Percentiles rank a stretch among this genome's conserved stretches.
Conservation (phyloP, 92 coral and sea anemone species). For the Bergia puertoricense region DNA sequence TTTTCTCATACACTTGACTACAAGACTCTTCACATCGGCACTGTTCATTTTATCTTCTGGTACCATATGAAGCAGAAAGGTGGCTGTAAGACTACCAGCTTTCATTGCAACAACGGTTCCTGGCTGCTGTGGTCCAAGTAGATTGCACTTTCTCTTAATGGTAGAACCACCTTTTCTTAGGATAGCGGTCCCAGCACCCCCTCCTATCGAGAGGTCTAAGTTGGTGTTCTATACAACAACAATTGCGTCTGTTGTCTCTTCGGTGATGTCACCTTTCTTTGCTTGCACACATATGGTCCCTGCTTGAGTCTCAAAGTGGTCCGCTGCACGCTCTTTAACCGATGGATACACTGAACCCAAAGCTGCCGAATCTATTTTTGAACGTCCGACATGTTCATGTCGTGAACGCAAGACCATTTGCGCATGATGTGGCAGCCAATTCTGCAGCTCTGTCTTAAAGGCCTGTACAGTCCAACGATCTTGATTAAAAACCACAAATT, state of each 20-base stretch:
- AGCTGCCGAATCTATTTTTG: not conserved
- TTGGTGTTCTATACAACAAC: constrained; percentile 54
- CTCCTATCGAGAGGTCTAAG: constrained; percentile 46
- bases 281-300: constrained; percentile 57
- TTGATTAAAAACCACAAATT: constrained; percentile 69
- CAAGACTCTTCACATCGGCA: constrained; percentile 28
- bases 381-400: not conserved
- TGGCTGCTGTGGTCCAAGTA: not conserved
- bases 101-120: constrained; percentile 55
- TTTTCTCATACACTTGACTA: constrained; percentile 36
- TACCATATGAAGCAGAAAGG: constrained; percentile 47
- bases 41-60: not conserved
- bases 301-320: constrained; percentile 39
- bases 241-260: constrained; percentile 65
- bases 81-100: constrained; percentile 52
- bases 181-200: constrained; percentile 73
- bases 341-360: not conserved
- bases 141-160: constrained; percentile 49
- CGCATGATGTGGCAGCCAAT: not conserved
- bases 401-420: not conserved
- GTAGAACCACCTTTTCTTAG: constrained; percentile 59
- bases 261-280: constrained; percentile 59
- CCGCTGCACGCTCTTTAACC: constrained; percentile 33
- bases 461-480: constrained; percentile 50
- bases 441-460: constrained; percentile 52